phyloP scores from a whole-genome alignment of 2,797 vertebrate species.

The Ispidina picta region DNA sequence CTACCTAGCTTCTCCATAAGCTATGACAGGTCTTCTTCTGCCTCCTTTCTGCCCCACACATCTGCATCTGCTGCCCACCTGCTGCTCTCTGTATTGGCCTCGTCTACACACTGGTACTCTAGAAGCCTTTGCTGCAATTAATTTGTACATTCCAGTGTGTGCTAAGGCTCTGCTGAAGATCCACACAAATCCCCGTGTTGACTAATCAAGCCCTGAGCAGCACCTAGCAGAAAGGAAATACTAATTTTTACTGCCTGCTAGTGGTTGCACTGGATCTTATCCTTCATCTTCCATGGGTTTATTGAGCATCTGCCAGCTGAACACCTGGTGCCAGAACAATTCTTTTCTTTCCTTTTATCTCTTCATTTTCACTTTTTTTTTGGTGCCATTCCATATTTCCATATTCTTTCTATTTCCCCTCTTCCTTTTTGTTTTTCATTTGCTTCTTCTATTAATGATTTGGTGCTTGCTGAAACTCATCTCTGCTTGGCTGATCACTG shows the following conservation, averaged over 20 bases:
- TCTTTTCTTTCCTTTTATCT: neutral
- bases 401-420: neutral
- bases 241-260: conserved; percentile 61
- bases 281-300: neutral
- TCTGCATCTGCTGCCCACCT: neutral
- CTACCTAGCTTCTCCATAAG: neutral
- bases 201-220: neutral
- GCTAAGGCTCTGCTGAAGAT: neutral
- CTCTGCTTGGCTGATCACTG: neutral
- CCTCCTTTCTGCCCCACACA: neutral
- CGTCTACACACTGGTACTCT: neutral
- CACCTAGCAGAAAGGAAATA: conserved; percentile 9
- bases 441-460: neutral
- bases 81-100: neutral
- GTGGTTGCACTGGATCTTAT: conserved; percentile 32
- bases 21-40: neutral
- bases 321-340: neutral
- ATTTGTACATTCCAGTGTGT: neutral
- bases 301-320: conserved; percentile 2
- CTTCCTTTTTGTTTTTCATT: neutral
- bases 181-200: neutral
- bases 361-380: neutral
- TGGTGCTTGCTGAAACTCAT: neutral
- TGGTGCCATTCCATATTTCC: neutral
- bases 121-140: neutral